Evolutionary conservation across 2,113 vertebrate species (phyloP).

Genomic region (Gasterosteus aculeatus): DNA sequence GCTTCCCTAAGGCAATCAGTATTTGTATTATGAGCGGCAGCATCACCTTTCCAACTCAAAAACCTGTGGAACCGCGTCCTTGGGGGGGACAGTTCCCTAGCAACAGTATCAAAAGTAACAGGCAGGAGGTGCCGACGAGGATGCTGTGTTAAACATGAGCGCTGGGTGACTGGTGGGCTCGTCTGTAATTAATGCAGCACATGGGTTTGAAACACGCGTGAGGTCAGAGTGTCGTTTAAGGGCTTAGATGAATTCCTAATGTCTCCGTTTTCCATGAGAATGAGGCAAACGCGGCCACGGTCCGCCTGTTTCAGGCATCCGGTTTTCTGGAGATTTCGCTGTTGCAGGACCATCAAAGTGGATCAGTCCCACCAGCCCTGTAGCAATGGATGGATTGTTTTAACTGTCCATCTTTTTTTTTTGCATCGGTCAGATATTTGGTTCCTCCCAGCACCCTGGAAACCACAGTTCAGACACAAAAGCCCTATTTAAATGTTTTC

Average conservation of each 20-base stretch:
- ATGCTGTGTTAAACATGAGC: constrained; percentile 60
- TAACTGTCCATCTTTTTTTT: constrained; percentile 19
- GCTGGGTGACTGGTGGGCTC: constrained; percentile 34
- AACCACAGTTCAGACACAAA: constrained; percentile 21
- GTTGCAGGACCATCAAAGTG: constrained; percentile 70
- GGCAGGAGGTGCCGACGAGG: constrained; percentile 37
- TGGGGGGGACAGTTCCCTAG: constrained; percentile 77
- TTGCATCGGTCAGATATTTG: constrained; percentile 49
- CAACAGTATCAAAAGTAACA: constrained; percentile 75
- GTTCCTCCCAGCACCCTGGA: constrained; percentile 31
- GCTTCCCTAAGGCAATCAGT: constrained; percentile 72
- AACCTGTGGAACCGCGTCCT: constrained; percentile 60
- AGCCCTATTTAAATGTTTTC: constrained; percentile 33
- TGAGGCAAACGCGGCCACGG: constrained; percentile 29
- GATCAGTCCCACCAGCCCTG: constrained; percentile 59
- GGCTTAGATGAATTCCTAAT: constrained; percentile 26
- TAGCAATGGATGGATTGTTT: constrained; percentile 44
- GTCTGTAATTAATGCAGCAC: constrained; percentile 46
- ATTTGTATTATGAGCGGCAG: constrained; percentile 65
- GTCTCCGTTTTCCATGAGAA: constrained; percentile 18
- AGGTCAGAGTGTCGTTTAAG: constrained; percentile 50
- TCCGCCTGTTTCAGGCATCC: constrained; percentile 41
- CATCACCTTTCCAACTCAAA: constrained; percentile 54
- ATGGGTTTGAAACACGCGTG: constrained; percentile 48
- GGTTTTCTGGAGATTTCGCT: constrained; percentile 50